A percentile compares a stretch with the other conserved stretches of the same genome.
These are phyloP conservation scores for Pocillopora grandis DNA, from an alignment of 92 coral and sea anemone genomes.

Conservation along the genomic window DNA sequence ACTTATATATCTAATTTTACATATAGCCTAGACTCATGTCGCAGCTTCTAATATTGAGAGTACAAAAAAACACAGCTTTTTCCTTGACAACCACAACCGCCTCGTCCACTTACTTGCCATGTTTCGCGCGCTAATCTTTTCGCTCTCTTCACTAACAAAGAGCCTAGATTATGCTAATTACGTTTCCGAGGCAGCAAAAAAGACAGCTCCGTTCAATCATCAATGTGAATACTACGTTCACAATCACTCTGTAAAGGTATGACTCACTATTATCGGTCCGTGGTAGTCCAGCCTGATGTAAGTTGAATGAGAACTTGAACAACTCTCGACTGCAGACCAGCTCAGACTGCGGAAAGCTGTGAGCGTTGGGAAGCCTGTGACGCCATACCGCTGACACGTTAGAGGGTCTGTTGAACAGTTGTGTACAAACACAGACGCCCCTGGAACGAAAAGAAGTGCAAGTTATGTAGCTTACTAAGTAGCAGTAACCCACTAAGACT, in stretches of 20 bases:
- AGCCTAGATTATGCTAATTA: no score
- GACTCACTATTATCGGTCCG: constrained; percentile 80
- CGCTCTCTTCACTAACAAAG: no score
- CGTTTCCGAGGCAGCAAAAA: no score
- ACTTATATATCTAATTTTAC: not conserved
- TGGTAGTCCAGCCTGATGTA: constrained; percentile 87
- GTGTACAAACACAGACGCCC: constrained; percentile 85
- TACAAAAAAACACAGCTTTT: no score
- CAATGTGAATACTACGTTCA: no score
- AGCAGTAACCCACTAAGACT: no score
- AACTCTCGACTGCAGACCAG: constrained; percentile 78
- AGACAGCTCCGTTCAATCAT: no score
- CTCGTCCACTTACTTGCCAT: no score
- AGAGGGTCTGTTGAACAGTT: constrained; percentile 85
- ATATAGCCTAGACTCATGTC: no score
- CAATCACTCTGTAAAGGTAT: not conserved
- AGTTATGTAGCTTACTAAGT: not conserved
- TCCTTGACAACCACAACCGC: no score
- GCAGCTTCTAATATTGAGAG: no score
- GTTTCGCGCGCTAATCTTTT: no score
- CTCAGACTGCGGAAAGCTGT: constrained; percentile 94
- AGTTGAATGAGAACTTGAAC: constrained; percentile 63
- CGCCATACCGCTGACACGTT: constrained; percentile 71
- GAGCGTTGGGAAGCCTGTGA: constrained; percentile 91
- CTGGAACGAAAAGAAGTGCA: constrained; percentile 21